Percentiles rank a stretch among this genome's conserved stretches.
Conservation (phyloP, 23 tunicate species). For the Botrylloides violaceus region DNA sequence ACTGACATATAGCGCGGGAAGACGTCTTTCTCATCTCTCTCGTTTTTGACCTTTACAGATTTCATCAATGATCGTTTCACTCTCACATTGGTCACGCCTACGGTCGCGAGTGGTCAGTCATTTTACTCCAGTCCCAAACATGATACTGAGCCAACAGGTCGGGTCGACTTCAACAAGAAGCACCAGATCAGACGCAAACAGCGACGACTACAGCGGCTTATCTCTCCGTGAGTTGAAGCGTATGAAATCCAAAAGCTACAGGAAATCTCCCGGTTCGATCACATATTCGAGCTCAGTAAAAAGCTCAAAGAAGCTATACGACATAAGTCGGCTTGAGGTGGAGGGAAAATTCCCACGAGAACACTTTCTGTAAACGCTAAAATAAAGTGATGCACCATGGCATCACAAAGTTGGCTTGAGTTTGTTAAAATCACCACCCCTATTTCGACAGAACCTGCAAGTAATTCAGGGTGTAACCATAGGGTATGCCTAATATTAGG, state of each 20-base stretch:
- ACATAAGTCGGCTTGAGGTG: constrained; percentile 44
- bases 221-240: constrained; percentile 30
- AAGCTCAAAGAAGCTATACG: constrained; percentile 42
- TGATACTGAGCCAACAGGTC: constrained; percentile 10
- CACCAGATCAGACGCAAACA: constrained; percentile 55
- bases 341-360: constrained; percentile 69
- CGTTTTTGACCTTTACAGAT: constrained; percentile 2
- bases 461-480: too few species aligned
- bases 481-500: too few species aligned
- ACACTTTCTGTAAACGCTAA: constrained; percentile 29
- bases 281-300: constrained; percentile 18
- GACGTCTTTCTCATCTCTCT: too few species aligned
- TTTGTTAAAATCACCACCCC: too few species aligned
- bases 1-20: too few species aligned
- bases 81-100: constrained; percentile 11
- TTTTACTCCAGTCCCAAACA: constrained; percentile 21
- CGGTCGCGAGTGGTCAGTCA: constrained; percentile 13
- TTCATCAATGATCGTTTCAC: constrained; percentile 11
- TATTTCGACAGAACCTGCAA: too few species aligned
- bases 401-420: too few species aligned
- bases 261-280: neutral
- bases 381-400: neutral
- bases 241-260: constrained; percentile 49
- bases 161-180: constrained; percentile 43
- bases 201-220: constrained; percentile 55